Percentiles rank a stretch among this genome's conserved stretches.
phyloP scores from a whole-genome alignment of 2,888 invertebrate species.

The Amiota minor region DNA sequence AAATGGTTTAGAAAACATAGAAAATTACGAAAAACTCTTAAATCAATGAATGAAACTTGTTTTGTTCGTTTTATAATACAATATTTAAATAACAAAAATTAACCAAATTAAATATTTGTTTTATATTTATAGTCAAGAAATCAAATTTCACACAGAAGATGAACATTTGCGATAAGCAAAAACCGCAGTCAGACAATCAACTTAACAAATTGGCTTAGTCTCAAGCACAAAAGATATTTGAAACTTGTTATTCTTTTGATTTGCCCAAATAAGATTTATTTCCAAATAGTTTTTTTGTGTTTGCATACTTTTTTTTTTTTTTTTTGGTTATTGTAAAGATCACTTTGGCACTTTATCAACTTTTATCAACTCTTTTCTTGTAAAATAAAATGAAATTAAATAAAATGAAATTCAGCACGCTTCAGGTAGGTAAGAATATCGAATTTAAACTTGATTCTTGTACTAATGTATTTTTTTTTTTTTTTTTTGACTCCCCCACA shows the following conservation, averaged over 20 bases:
- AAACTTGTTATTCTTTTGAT: not conserved
- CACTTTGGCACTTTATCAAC: not conserved
- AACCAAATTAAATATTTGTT: not conserved
- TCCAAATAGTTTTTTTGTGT: not conserved
- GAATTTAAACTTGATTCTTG: slow-evolving; percentile 43
- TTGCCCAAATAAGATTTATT: slow-evolving; percentile 6
- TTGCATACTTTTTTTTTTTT: slow-evolving; percentile 1
- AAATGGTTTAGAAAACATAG: slow-evolving; percentile 49
- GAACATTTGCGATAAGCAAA: slow-evolving; percentile 3
- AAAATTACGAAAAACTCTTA: slow-evolving; percentile 46
- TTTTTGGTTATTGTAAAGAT: not conserved
- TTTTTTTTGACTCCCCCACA: slow-evolving; percentile 56
- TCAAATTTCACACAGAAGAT: slow-evolving; percentile 24
- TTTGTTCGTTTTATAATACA: slow-evolving; percentile 34
- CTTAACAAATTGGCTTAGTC: slow-evolving; percentile 3
- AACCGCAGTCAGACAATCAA: not conserved
- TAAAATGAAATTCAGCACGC: slow-evolving; percentile 57
- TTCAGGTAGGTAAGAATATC: slow-evolving; percentile 52
- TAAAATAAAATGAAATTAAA: not conserved
- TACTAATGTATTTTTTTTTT: too few relatives aligned
- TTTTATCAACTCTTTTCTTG: not conserved
- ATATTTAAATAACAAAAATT: slow-evolving; percentile 12
- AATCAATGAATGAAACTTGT: slow-evolving; percentile 58
- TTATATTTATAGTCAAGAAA: not conserved
- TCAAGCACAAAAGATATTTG: slow-evolving; percentile 3